A percentile compares a stretch with the other conserved stretches of the same genome.
Conservation (phyloP, 2,797 vertebrate genomes). For the Tauraco hartlaubi region DNA sequence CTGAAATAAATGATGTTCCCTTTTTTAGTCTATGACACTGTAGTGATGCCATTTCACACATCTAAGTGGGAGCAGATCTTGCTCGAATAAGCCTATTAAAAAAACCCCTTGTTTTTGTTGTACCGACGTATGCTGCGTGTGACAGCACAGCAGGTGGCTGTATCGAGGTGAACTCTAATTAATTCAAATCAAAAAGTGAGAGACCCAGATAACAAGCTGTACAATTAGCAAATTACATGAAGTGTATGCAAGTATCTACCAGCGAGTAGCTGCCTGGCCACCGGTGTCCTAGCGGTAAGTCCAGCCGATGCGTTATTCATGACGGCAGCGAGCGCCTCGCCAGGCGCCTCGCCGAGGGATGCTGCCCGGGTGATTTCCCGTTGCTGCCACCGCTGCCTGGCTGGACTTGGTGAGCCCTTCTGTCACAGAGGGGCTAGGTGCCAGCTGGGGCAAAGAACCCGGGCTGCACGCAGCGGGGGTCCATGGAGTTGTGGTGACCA, state of each 20-base stretch:
- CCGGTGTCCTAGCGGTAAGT: constrained; percentile 40
- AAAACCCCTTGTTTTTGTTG: constrained; percentile 44
- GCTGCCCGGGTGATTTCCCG: constrained; percentile 49
- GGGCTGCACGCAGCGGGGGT: not conserved
- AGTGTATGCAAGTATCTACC: constrained; percentile 49
- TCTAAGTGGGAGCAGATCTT: constrained; percentile 45
- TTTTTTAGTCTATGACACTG: not conserved
- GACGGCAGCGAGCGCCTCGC: constrained; percentile 25
- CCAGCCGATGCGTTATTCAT: constrained; percentile 69
- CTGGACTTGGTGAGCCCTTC: constrained; percentile 4
- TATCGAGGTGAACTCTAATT: constrained; percentile 78
- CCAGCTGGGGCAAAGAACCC: not conserved
- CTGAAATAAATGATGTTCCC: constrained; percentile 34
- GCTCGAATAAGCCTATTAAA: constrained; percentile 44
- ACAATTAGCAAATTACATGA: constrained; percentile 80
- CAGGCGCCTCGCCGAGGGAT: constrained; percentile 10
- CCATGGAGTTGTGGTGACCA: not conserved
- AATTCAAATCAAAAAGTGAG: constrained; percentile 78
- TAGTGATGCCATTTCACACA: constrained; percentile 16
- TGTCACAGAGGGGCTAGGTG: constrained; percentile 18
- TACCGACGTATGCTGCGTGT: constrained; percentile 6
- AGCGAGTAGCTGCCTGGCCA: constrained; percentile 58
- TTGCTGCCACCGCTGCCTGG: not conserved
- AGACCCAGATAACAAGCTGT: constrained; percentile 74
- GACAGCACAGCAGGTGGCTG: constrained; percentile 68